Evolutionary conservation across 2,888 invertebrate genomes (phyloP).

Genomic region (Acronicta aceris): DNA sequence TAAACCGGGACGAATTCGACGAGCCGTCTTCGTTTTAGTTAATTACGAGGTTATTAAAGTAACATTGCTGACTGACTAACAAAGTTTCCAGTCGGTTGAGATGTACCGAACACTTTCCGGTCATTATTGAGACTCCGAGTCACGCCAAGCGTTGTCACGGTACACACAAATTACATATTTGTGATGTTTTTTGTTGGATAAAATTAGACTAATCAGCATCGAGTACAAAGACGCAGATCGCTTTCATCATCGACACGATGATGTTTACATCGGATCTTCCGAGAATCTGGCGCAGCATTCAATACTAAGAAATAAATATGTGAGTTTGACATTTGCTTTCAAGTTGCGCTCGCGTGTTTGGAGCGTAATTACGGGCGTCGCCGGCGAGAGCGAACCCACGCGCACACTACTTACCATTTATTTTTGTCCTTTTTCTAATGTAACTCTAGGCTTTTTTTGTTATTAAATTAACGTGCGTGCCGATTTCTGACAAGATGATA

Average conservation of each 20-base stretch:
- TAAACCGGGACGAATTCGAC: conserved; percentile 82
- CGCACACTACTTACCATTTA: conserved; percentile 72
- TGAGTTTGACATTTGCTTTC: conserved; percentile 90
- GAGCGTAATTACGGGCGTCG: conserved; percentile 81
- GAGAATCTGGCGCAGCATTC: conserved; percentile 85
- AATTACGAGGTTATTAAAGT: conserved; percentile 86
- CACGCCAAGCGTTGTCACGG: conserved; percentile 81
- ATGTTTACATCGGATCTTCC: conserved; percentile 87
- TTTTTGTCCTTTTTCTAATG: conserved; percentile 74
- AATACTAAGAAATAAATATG: conserved; percentile 90
- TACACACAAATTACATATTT: conserved; percentile 79
- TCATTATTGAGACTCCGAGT: conserved; percentile 69
- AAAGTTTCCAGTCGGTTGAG: conserved; percentile 58
- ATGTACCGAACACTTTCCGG: conserved; percentile 64
- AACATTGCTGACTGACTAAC: conserved; percentile 69
- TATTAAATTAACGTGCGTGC: conserved; percentile 89
- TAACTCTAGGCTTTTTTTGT: conserved; percentile 81
- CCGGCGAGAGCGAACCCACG: conserved; percentile 56
- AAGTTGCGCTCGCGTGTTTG: conserved; percentile 86
- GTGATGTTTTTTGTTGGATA: conserved; percentile 73
- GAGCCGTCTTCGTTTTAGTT: conserved; percentile 83
- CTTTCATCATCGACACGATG: conserved; percentile 89
- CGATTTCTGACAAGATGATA: conserved; percentile 88
- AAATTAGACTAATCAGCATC: conserved; percentile 88
- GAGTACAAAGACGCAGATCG: conserved; percentile 87